Evolutionary conservation across 2,888 invertebrate species (phyloP), one percentile per base, ranked within the genome.

Genomic region (Megamerina dolium): DNA sequence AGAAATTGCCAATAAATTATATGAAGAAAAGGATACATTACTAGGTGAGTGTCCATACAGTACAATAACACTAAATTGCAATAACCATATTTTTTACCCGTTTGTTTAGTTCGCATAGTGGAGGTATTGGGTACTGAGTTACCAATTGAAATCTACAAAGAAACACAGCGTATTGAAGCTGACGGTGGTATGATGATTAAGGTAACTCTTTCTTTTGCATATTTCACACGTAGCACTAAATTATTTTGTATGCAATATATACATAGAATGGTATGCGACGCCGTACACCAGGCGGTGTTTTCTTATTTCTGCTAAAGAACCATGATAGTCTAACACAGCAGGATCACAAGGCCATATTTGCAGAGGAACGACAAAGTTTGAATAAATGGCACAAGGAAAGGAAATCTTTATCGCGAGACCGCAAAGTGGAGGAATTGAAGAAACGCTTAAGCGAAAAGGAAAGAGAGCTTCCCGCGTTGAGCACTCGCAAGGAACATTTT

Each of bases 281-380:
- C 40, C 77, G 92, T 51, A 92, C 91, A 5, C 83, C 91, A 0
- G 92, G 92, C 10, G 92, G 92, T 17, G 81, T 92, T 33, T 92
- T 83, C 69, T 75, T 93, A 32, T 86, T 83, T 65, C 73, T 91
- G n/a, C 72, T 91, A 17, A 86, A 87, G 66, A 78, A 81, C 48
- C 81, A 86, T 52, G 75, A 77, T 37, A 77, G 78, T 41, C 72
- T 87, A 33, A 80, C 83, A 0, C 75, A 77, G 52, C 81, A 80
- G 50, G 80, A 82, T 70, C 76, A 80, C 53, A 76, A 77, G 45
- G 70, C 78, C 58, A 85, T 88, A 58, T 87, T 88, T 64, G 73
- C 66, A 5, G 80, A 82, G 41, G 85, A 85, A 45, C 77, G 75
- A 27, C 77, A 77, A 52, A 77, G 77, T 49, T 70, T 71, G 5